Conservation (phyloP, 2,113 vertebrate species). For the Crotalus tigris region DNA sequence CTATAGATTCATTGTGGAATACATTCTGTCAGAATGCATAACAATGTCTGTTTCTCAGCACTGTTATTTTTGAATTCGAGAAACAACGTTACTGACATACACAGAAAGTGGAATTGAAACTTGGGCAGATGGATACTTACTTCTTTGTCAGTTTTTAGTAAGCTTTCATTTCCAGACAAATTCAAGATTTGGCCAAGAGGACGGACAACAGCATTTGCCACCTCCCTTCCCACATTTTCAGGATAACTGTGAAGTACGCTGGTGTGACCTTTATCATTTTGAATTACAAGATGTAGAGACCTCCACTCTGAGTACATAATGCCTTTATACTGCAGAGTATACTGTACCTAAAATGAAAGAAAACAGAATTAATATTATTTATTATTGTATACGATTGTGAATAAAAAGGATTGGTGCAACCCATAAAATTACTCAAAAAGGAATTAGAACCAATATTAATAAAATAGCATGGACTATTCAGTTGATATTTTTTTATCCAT, state of each 20-base stretch:
- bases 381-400: neutral
- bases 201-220: slow-evolving; percentile 91
- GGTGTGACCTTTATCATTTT: slow-evolving; percentile 92
- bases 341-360: slow-evolving; percentile 59
- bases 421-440: neutral
- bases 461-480: neutral
- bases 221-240: slow-evolving; percentile 86
- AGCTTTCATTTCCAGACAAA: slow-evolving; percentile 81
- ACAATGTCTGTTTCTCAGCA: neutral
- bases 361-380: neutral
- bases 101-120: neutral
- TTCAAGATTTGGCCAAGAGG: slow-evolving; percentile 86
- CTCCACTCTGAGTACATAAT: slow-evolving; percentile 98
- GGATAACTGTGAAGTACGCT: slow-evolving; percentile 96
- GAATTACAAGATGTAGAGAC: slow-evolving; percentile 92
- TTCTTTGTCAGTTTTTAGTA: slow-evolving; percentile 95
- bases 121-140: slow-evolving; percentile 70
- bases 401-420: neutral
- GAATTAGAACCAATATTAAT: neutral
- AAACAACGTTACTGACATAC: neutral
- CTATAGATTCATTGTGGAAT: neutral
- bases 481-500: neutral
- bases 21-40: neutral
- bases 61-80: neutral
- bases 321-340: slow-evolving; percentile 69